These are phyloP conservation scores for Leptopilina boulardi DNA, from an alignment of 1,140 invertebrate genomes.

Conservation along the genomic window DNA sequence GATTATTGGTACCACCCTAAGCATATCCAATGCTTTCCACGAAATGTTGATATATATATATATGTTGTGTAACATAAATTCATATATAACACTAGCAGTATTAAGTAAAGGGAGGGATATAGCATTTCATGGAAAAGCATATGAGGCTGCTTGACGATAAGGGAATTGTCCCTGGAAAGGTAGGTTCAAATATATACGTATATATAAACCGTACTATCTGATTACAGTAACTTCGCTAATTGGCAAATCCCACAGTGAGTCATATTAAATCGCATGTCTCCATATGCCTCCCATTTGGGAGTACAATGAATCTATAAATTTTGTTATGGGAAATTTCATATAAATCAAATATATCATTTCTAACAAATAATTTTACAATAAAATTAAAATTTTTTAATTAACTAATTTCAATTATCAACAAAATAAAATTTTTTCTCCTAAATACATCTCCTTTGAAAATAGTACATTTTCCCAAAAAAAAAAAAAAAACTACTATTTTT, in stretches of 20 bases:
- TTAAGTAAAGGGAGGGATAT: slow-evolving; percentile 40
- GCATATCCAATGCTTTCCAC: slow-evolving; percentile 10
- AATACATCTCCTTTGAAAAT: no score
- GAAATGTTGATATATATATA: slow-evolving; percentile 10
- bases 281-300: slow-evolving; percentile 8
- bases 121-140: slow-evolving; percentile 55
- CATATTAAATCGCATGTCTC: slow-evolving; percentile 41
- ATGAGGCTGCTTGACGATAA: slow-evolving; percentile 46
- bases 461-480: no score
- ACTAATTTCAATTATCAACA: no score
- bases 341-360: background rate
- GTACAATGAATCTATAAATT: slow-evolving; percentile 1
- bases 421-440: no score
- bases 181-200: slow-evolving; percentile 42
- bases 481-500: no score
- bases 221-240: slow-evolving; percentile 68
- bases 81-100: background rate
- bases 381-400: no score
- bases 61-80: background rate
- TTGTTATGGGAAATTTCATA: background rate
- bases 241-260: slow-evolving; percentile 68
- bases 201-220: slow-evolving; percentile 59
- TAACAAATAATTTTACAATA: no score
- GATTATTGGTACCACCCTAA: slow-evolving; percentile 21
- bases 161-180: slow-evolving; percentile 41